Evolutionary conservation across 2,888 invertebrate genomes (phyloP).

Genomic region (Hypomecis atomaria): DNA sequence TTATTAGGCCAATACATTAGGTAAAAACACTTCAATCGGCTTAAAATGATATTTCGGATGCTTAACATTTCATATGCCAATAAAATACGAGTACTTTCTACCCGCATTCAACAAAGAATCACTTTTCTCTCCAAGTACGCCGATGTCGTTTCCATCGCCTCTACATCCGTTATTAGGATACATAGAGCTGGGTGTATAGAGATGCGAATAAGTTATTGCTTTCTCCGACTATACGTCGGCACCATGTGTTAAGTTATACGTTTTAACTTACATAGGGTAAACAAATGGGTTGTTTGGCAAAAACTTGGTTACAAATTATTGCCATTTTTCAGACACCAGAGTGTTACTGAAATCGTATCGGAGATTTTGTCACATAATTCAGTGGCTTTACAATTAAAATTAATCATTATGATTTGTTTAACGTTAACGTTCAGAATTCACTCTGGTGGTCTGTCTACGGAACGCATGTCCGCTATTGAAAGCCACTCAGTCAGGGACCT

Average conservation of each 20-base stretch:
- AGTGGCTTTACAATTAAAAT: no score
- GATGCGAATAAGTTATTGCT: slow-evolving; percentile 82
- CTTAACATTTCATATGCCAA: neutral
- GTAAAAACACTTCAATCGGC: neutral
- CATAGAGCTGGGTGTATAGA: slow-evolving; percentile 80
- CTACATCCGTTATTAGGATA: slow-evolving; percentile 58
- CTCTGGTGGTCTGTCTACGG: no score
- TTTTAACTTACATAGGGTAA: slow-evolving; percentile 62
- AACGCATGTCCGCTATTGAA: no score
- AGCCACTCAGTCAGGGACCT: no score
- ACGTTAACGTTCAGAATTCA: no score
- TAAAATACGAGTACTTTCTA: neutral
- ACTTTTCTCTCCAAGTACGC: slow-evolving; percentile 19
- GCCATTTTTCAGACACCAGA: neutral
- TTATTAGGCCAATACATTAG: slow-evolving; percentile 5
- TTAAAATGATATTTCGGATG: no score
- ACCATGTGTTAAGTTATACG: slow-evolving; percentile 78
- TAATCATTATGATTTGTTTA: no score
- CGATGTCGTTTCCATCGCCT: slow-evolving; percentile 53
- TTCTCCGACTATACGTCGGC: slow-evolving; percentile 81
- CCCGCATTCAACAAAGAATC: slow-evolving; percentile 9
- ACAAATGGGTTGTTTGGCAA: slow-evolving; percentile 16
- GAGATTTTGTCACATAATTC: no score
- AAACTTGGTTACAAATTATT: slow-evolving; percentile 5
- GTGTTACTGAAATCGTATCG: no score